A percentile compares a stretch with the other conserved stretches of the same genome.
Conservation (phyloP, 2,113 vertebrate species). For the Crotophaga sulcirostris region DNA sequence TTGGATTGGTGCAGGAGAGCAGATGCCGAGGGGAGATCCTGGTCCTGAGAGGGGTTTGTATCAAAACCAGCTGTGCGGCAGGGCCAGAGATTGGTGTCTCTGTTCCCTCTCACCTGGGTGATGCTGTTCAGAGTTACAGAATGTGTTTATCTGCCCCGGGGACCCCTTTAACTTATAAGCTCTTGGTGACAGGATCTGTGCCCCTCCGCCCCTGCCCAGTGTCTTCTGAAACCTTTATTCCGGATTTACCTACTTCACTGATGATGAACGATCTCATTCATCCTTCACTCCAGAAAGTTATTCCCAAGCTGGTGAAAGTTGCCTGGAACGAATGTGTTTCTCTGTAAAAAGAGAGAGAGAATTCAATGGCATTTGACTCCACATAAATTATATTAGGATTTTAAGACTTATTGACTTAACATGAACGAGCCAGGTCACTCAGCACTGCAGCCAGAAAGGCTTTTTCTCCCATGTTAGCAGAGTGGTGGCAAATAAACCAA, state of each 20-base stretch:
- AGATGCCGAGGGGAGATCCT: neutral
- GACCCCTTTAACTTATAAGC: neutral
- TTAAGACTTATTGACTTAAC: neutral
- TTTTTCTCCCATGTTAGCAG: neutral
- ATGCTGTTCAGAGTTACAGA: neutral
- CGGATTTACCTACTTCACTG: neutral
- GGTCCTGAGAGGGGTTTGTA: neutral
- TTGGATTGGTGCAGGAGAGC: neutral
- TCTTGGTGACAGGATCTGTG: neutral
- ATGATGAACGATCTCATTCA: neutral
- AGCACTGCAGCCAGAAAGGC: neutral
- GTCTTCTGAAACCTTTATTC: neutral
- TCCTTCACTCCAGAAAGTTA: neutral
- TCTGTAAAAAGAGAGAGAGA: neutral
- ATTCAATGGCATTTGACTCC: neutral
- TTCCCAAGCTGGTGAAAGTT: neutral
- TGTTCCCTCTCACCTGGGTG: neutral
- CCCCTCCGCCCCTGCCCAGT: accelerated
- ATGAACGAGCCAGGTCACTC: neutral
- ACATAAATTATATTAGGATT: neutral
- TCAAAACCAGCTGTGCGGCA: neutral
- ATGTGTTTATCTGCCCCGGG: neutral
- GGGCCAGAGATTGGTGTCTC: neutral
- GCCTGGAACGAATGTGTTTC: neutral
- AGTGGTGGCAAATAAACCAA: neutral